Base-by-base conservation (phyloP, 2,797 vertebrate genomes). In the Pseudotriccus pelzelni region DNA sequence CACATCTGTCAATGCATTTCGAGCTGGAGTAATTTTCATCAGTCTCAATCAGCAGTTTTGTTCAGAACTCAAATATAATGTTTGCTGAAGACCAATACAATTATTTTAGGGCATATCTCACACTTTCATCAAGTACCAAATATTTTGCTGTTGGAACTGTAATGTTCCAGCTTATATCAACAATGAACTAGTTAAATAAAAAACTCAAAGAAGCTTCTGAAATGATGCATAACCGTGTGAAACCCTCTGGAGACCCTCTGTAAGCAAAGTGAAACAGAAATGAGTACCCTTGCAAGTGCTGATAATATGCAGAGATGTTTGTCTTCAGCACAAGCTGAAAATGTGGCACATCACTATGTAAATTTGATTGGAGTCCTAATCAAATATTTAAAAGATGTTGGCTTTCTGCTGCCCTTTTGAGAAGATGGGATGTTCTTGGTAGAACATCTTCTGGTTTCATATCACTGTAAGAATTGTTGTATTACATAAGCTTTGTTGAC, bases 291-390 rank as follows among this genome's bases (percentile, higher is more conserved):
- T 95, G 83, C 91, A 88, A 81, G 52, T 77, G 68, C 63, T 94
- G 83, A 87, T 96, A 93, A 87, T 56, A 72, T 17, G 15, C 34
- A 67, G 80, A 83, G 50, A 82, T 95, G 62, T 97, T 96, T 97
- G 77, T 96, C 91, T 97, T 97, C 84, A 92, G 96, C 88, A 87
- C 41, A 73, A 89, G 52, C 72, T 93, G 91, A 86, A 90, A 96
- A 58, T 83, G 53, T 94, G 80, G 53, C 84, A 59, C 78, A 96
- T 93, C 53, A 56, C 91, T 94, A 81, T 80, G 84, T 90, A 97
- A 97, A 97, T 94, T 94, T 97, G 75, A 94, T 95, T 97, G 96
- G 90, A 94, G 28, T 96, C 70, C 80, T 91, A 95, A 97, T 97
- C 97, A 97, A 97, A 97, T 89, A 96, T 97, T 95, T 91, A 93